Evolutionary conservation across 2,797 vertebrate genomes (phyloP), one percentile per base, ranked within the genome.

Genomic region (Sebastes hubbsi): DNA sequence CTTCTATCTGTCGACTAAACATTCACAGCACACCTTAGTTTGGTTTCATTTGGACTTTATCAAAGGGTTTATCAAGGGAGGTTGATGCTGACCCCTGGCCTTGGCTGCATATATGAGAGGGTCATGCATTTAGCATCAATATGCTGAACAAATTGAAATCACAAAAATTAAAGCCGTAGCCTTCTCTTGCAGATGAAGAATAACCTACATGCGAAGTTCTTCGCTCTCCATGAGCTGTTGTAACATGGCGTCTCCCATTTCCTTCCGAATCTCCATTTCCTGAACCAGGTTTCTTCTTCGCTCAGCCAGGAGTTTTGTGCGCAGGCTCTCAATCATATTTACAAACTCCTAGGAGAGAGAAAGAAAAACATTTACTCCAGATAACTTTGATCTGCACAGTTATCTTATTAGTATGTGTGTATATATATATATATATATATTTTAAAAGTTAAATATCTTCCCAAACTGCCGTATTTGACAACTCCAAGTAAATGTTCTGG

Each of bases 241-340:
- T 71, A 97, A 92, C 97, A 97, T 97, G 4, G 96, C 97, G 59
- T 97, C 96, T 30, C 97, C 97, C 97, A 99, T 98, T 85, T 98
- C 97, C 79, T 94, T 96, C n/a, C 97, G 97, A 38, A 99, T 97
- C 89, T 97, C 96, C 56, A 97, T 94, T 87, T 99, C 97, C 85
- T 97, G 95, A 4, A 96, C 82, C 16, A 98, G 92, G 80, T 97
- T 97, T 71, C 91, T 95, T 60, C 89, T 94, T 20, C 95, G 95
- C 91, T 98, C 97, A 4, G 89, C 93, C 79, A 96, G 63, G 3
- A 97, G 91, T 86, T 96, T 97, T 8, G 93, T 77, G 54, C 94
- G 93, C 8, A 98, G 87, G 61, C 79, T 96, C 75, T 97, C 97
- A 8, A 96, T 93, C 79, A 96, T 91, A 85, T 81, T 94, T 80